Evolutionary conservation across 2,888 invertebrate species (phyloP).

Genomic region (Lapara coniferarum): DNA sequence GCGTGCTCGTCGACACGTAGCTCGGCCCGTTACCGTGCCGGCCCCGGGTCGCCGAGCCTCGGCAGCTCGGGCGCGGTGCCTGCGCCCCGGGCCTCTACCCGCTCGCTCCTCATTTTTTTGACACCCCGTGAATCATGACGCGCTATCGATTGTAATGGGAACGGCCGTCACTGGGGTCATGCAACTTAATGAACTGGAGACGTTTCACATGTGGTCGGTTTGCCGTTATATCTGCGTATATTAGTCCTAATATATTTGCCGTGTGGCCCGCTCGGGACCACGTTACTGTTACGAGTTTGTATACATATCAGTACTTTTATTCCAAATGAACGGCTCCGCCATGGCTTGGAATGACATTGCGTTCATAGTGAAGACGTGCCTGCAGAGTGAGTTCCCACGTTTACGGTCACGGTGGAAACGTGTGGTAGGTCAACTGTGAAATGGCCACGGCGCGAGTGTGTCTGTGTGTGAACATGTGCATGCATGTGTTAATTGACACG

Average conservation of each 20-base stretch:
- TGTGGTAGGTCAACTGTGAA: slow-evolving; percentile 24
- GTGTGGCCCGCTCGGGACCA: neutral
- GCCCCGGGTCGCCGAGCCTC: neutral
- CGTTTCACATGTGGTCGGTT: slow-evolving; percentile 13
- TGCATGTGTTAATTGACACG: slow-evolving; percentile 29
- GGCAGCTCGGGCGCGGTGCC: neutral
- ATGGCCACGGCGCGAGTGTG: neutral
- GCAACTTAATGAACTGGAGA: slow-evolving; percentile 29
- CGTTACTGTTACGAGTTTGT: slow-evolving; percentile 7
- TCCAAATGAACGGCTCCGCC: neutral
- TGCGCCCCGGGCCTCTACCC: slow-evolving; percentile 1
- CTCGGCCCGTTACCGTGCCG: slow-evolving; percentile 26
- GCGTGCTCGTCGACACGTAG: slow-evolving; percentile 49
- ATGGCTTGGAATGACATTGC: neutral
- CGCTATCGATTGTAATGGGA: slow-evolving; percentile 29
- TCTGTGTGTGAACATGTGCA: slow-evolving; percentile 20
- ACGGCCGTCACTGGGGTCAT: slow-evolving; percentile 25
- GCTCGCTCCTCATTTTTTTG: slow-evolving; percentile 26
- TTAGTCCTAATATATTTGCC: neutral
- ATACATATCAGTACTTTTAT: neutral
- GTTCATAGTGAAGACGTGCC: neutral
- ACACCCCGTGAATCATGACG: slow-evolving; percentile 32
- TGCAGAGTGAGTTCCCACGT: slow-evolving; percentile 8
- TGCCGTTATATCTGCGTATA: slow-evolving; percentile 5
- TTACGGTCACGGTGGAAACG: slow-evolving; percentile 23